These are phyloP conservation scores for Phyllostomus hastatus DNA, from an alignment of 2,113 vertebrate species.

Conservation along the genomic window DNA sequence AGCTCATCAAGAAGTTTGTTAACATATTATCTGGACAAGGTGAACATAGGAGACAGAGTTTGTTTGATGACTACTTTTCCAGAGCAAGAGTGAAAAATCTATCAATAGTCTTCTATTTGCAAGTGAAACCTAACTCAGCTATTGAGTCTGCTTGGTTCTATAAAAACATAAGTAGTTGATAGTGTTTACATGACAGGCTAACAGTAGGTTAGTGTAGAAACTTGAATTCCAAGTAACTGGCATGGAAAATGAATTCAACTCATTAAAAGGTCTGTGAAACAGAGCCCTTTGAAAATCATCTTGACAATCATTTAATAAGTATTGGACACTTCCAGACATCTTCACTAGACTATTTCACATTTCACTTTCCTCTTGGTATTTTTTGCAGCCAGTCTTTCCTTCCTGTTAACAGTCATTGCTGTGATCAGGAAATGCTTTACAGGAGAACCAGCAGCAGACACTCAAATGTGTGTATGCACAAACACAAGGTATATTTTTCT, in stretches of 20 bases:
- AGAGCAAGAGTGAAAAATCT: not conserved
- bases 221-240: slow-evolving; percentile 37
- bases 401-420: not conserved
- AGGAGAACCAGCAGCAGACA: not conserved
- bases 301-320: slow-evolving; percentile 53
- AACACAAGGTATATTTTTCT: not conserved
- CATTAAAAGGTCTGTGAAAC: slow-evolving; percentile 55
- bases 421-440: not conserved
- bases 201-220: slow-evolving; percentile 42
- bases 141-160: not conserved
- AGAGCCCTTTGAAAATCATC: slow-evolving; percentile 51
- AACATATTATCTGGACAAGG: not conserved
- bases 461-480: not conserved
- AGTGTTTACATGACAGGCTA: slow-evolving; percentile 49
- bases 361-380: slow-evolving; percentile 20
- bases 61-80: not conserved
- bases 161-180: slow-evolving; percentile 4
- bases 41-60: not conserved
- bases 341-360: slow-evolving; percentile 23
- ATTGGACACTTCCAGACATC: slow-evolving; percentile 17
- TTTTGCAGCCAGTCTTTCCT: not conserved
- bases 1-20: not conserved
- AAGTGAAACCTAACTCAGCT: not conserved
- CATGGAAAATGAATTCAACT: slow-evolving; percentile 57
- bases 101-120: not conserved